phyloP scores from a whole-genome alignment of 2,888 invertebrate species.

The Dorcus hopei region DNA sequence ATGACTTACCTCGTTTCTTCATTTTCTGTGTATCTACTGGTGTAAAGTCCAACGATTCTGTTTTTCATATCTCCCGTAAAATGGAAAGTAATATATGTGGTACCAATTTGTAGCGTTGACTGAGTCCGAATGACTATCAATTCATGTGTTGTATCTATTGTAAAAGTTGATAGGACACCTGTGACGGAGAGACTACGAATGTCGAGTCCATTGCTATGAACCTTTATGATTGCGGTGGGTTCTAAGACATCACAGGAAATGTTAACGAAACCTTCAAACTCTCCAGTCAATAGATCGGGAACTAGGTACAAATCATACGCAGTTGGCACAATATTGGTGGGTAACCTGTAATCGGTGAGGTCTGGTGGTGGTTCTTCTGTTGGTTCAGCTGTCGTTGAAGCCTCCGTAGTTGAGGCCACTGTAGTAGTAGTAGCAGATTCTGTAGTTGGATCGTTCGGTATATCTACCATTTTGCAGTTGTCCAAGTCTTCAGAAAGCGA shows the following conservation, averaged over 20 bases:
- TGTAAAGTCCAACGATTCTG: constrained; percentile 61
- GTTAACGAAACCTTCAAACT: constrained; percentile 56
- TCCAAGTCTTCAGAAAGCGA: constrained; percentile 31
- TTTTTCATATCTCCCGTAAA: constrained; percentile 53
- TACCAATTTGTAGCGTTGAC: constrained; percentile 2
- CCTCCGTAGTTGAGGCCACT: too few species aligned
- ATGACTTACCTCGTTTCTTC: constrained; percentile 37
- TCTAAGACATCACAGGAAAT: constrained; percentile 51
- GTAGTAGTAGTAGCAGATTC: not conserved
- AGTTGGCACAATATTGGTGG: constrained; percentile 57
- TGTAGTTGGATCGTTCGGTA: not conserved
- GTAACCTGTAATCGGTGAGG: constrained; percentile 54
- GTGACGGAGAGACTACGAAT: constrained; percentile 49
- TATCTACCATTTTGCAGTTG: constrained; percentile 12
- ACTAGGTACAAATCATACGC: constrained; percentile 66
- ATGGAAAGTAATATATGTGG: constrained; percentile 43
- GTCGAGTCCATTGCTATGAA: constrained; percentile 62
- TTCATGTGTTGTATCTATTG: constrained; percentile 32
- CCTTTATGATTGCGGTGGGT: constrained; percentile 51
- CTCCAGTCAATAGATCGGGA: constrained; percentile 60
- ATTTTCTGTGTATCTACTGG: constrained; percentile 53
- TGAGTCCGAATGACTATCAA: constrained; percentile 32
- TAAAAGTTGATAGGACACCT: constrained; percentile 24
- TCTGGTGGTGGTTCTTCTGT: constrained; percentile 12
- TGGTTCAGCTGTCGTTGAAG: constrained; percentile 2